Percentiles rank a stretch among this genome's conserved stretches.
Conservation (phyloP, 53 echinoderm and acorn worm genomes). For the Zoroaster sp. region DNA sequence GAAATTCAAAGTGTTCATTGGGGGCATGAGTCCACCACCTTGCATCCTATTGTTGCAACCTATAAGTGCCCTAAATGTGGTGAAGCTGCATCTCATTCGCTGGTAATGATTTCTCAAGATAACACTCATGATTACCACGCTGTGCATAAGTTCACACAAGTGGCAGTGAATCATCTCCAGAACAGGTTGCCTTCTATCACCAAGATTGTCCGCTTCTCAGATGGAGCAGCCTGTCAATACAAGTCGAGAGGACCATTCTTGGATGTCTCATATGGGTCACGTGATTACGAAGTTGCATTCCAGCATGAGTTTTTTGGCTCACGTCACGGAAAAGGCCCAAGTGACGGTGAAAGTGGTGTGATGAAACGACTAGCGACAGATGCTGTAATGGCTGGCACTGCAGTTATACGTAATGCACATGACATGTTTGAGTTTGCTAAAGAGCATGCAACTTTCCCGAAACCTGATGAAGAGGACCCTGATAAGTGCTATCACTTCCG, state of each 20-base stretch:
- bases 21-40: slow-evolving; percentile 65
- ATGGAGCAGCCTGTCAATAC: slow-evolving; percentile 52
- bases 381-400: slow-evolving; percentile 72
- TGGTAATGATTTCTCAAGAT: slow-evolving; percentile 44
- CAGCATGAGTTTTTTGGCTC: slow-evolving; percentile 61
- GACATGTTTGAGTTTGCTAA: slow-evolving; percentile 34
- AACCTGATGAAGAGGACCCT: slow-evolving; percentile 12
- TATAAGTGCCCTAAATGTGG: slow-evolving; percentile 48
- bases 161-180: slow-evolving; percentile 33
- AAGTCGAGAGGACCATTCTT: slow-evolving; percentile 47
- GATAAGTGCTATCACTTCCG: slow-evolving; percentile 40
- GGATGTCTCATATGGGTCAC: slow-evolving; percentile 53
- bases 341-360: slow-evolving; percentile 74
- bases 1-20: slow-evolving; percentile 75
- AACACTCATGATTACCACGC: slow-evolving; percentile 68
- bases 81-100: slow-evolving; percentile 11
- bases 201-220: slow-evolving; percentile 59
- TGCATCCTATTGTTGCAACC: slow-evolving; percentile 62
- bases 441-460: slow-evolving; percentile 22
- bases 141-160: slow-evolving; percentile 35
- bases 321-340: slow-evolving; percentile 68
- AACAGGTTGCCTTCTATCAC: slow-evolving; percentile 8
- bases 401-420: slow-evolving; percentile 47
- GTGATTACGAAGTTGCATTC: slow-evolving; percentile 50
- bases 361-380: slow-evolving; percentile 59